Percentiles rank a stretch among this genome's conserved stretches.
phyloP scores from a whole-genome alignment of 2,797 vertebrate genomes.

The Tachyglossus aculeatus region DNA sequence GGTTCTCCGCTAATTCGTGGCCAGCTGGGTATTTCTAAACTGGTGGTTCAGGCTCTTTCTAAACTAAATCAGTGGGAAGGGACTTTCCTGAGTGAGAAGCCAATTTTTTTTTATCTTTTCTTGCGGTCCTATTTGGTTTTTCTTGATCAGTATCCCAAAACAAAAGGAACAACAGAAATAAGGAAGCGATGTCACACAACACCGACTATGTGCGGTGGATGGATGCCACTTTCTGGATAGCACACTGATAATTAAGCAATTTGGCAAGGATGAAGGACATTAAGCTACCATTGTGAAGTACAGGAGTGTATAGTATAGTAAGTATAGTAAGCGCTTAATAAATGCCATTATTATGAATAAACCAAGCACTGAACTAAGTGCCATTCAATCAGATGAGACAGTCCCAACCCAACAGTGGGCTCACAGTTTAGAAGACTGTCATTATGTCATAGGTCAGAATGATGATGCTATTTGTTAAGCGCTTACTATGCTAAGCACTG shows the following conservation, averaged over 20 bases:
- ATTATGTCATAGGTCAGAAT: too few relatives aligned
- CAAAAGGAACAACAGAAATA: background rate
- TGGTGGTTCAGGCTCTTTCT: background rate
- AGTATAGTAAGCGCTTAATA: too few relatives aligned
- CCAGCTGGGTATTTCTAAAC: background rate
- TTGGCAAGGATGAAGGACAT: background rate
- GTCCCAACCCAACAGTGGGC: too few relatives aligned
- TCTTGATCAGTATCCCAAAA: background rate
- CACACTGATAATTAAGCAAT: background rate
- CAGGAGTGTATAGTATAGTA: too few relatives aligned
- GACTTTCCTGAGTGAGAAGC: background rate
- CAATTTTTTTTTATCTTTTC: background rate
- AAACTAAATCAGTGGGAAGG: background rate
- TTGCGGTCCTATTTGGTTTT: background rate
- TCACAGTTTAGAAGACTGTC: too few relatives aligned
- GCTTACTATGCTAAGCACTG: too few relatives aligned
- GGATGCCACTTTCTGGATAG: background rate
- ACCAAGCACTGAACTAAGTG: too few relatives aligned
- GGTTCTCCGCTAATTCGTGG: too few relatives aligned
- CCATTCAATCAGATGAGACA: too few relatives aligned
- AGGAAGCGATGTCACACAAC: background rate
- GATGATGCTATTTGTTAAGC: too few relatives aligned
- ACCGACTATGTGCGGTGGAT: background rate
- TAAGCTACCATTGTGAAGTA: conserved; percentile 1
- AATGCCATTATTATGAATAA: too few relatives aligned